phyloP scores from a whole-genome alignment of 2,888 invertebrate species.

The Caenorhabditis doughertyi region DNA sequence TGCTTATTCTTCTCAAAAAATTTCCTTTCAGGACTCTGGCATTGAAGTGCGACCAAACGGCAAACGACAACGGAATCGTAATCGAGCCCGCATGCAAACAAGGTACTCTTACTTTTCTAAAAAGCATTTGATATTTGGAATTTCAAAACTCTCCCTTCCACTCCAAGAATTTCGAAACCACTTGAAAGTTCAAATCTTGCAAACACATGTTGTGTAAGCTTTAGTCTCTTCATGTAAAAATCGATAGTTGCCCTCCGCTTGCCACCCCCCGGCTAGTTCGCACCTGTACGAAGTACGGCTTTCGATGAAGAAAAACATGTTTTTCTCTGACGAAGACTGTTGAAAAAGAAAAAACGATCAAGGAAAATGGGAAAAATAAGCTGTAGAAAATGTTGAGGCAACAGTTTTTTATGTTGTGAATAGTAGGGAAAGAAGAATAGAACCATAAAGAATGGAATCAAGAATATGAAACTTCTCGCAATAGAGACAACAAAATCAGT shows the following conservation, averaged over 20 bases:
- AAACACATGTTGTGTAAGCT: constrained; percentile 27
- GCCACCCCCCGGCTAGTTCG: constrained; percentile 1
- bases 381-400: constrained; percentile 7
- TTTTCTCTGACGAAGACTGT: constrained; percentile 9
- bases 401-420: neutral
- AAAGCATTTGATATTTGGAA: constrained; percentile 10
- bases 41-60: constrained; percentile 57
- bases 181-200: neutral
- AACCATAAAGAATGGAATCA: too few species aligned
- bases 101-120: constrained; percentile 32
- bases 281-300: constrained; percentile 33
- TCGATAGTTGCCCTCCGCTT: constrained; percentile 34
- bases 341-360: constrained; percentile 19
- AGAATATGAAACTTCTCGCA: too few species aligned
- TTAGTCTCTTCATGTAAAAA: neutral
- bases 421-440: too few species aligned
- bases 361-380: constrained; percentile 23
- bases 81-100: constrained; percentile 56
- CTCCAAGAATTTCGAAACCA: neutral
- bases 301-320: constrained; percentile 30
- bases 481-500: too few species aligned
- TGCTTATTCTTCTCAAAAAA: neutral
- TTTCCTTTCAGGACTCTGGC: constrained; percentile 61
- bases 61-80: constrained; percentile 50
- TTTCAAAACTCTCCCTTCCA: neutral